Conservation (phyloP, 1,140 invertebrate species). For the Melitaea cinxia region DNA sequence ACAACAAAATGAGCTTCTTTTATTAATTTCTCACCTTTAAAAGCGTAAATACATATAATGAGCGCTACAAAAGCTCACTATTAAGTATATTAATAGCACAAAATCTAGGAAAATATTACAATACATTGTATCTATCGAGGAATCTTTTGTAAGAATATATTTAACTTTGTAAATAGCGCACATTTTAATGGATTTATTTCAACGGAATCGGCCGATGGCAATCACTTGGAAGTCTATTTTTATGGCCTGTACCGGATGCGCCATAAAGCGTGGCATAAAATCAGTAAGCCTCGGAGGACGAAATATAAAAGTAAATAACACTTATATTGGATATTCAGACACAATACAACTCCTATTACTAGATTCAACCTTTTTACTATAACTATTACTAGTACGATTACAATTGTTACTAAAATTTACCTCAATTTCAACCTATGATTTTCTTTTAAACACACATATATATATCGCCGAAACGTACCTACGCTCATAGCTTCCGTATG, state of each 20-base stretch:
- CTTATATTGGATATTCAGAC: conserved; percentile 64
- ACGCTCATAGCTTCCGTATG: too few species aligned
- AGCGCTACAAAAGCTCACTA: neutral
- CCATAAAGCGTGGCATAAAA: conserved; percentile 73
- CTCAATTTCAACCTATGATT: neutral
- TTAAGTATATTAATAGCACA: neutral
- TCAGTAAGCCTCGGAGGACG: conserved; percentile 63
- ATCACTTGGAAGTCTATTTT: conserved; percentile 74
- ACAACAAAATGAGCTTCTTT: conserved; percentile 14
- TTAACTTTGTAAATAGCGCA: conserved; percentile 22
- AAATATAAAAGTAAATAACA: conserved; percentile 75
- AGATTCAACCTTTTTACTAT: neutral
- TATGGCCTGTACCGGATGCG: conserved; percentile 70
- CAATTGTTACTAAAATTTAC: neutral
- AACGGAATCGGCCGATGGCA: conserved; percentile 61
- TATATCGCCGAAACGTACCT: neutral
- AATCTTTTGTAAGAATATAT: neutral
- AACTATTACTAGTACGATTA: neutral
- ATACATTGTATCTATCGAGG: too few species aligned
- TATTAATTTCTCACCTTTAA: neutral
- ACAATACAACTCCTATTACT: neutral
- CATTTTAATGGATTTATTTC: conserved; percentile 69
- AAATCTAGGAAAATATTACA: too few species aligned
- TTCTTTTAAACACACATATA: neutral
- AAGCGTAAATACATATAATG: neutral